A percentile compares a stretch with the other conserved stretches of the same genome.
Evolutionary conservation across 2,888 invertebrate species (phyloP).

Genomic region (Drosophila maculinotata): DNA sequence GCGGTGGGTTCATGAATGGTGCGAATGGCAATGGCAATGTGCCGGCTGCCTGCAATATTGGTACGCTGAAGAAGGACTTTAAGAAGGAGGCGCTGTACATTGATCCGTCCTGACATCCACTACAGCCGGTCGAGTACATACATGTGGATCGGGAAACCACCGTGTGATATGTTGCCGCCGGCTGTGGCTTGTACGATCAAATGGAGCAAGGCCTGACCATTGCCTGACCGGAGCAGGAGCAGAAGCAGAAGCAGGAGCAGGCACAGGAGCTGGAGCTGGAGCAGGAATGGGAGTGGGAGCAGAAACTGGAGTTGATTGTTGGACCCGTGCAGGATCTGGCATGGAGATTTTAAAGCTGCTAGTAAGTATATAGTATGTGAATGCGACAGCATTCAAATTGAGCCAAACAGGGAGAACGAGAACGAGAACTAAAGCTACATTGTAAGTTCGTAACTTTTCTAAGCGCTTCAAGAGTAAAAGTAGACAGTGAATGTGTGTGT

Average conservation of each 20-base stretch:
- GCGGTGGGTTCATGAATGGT: constrained; percentile 75
- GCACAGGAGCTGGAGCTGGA: neutral
- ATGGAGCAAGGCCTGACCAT: constrained; percentile 57
- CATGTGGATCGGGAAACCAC: constrained; percentile 97
- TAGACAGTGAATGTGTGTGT: constrained; percentile 35
- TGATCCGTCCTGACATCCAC: constrained; percentile 93
- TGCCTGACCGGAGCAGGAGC: constrained; percentile 55
- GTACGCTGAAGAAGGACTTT: constrained; percentile 88
- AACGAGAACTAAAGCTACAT: constrained; percentile 49
- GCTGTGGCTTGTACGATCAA: constrained; percentile 68
- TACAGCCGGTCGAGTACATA: constrained; percentile 95
- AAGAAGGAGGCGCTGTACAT: constrained; percentile 85
- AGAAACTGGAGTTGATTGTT: constrained; percentile 31
- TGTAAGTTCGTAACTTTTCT: constrained; percentile 70
- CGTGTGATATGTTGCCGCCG: constrained; percentile 88
- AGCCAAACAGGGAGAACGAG: constrained; percentile 41
- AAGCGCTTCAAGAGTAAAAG: constrained; percentile 59
- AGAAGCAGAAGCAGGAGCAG: constrained; percentile 10
- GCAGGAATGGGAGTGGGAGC: constrained; percentile 15
- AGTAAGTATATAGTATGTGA: neutral
- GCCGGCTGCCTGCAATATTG: constrained; percentile 71
- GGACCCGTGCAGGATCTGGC: constrained; percentile 57
- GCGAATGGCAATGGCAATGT: constrained; percentile 63
- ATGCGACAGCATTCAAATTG: constrained; percentile 28
- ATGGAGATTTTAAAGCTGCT: constrained; percentile 69